Evolutionary conservation across 2,888 invertebrate species (phyloP), one percentile per base, ranked within the genome.

Genomic region (Troglohyphantes excavatus): DNA sequence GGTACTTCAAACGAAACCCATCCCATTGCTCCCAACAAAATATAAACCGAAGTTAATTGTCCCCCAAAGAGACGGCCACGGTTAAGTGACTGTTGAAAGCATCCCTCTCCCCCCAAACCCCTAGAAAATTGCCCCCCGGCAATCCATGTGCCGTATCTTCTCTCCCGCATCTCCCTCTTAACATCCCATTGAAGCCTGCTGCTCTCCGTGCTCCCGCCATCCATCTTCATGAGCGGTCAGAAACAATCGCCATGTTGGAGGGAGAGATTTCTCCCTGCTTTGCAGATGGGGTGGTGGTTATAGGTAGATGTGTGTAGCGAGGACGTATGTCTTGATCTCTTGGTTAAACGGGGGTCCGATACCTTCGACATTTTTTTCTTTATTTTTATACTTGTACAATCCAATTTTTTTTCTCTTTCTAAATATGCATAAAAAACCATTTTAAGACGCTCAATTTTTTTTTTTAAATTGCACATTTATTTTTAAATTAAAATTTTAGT

Each of bases 161-260:
- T 73, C 76, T 26, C 76, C n/a, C n/a, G n/a, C n/a, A n/a, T n/a
- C n/a, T n/a, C 75, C 88, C 73, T 67, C 79, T 73, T 53, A 81
- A 81, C 81, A 88, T 88, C 75, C 82, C 81, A 82, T 82, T 88
- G 87, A 81, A 68, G 46, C 43, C 19, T 43, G 65, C 33, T 39
- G 65, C 76, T 53, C 86, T 33, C 61, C 17, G 27, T 72, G 26
- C 78, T 29, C 39, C 33, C 2, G 13, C 68, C 83, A 89, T 89
- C 78, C 61, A 89, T 89, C 89, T 89, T 89, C 89, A 89, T 89
- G 76, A 89, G 89, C 83, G 83, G 89, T 83, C 89, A 83, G 82
- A 70, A 83, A 76, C 83, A 83, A 78, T 83, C 89, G 68, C 82
- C 76, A 59, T 9, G 33, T 33, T 27, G 23, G 17, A 70, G 53